phyloP scores from a whole-genome alignment of 35 echinoderm and acorn worm species.

The Holothuria glaberrima region DNA sequence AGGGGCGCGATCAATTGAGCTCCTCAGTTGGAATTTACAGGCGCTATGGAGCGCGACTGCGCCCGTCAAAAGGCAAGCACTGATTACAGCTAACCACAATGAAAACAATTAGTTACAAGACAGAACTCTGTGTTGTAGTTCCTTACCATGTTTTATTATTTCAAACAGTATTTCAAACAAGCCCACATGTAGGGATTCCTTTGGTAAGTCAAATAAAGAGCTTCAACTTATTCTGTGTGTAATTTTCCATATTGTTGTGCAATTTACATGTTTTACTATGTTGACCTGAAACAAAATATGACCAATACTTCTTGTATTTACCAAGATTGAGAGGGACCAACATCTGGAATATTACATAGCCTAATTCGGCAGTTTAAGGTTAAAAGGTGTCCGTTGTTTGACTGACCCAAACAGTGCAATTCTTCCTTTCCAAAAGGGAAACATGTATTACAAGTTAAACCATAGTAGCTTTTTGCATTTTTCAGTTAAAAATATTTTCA shows the following conservation, averaged over 20 bases:
- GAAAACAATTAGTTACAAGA: conserved; percentile 14
- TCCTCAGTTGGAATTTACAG: no score
- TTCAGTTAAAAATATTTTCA: background rate
- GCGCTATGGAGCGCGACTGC: background rate
- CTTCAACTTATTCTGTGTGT: background rate
- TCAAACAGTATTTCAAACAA: background rate
- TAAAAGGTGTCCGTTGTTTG: background rate
- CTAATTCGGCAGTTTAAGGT: background rate
- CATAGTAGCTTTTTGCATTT: no score
- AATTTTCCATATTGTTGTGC: conserved; percentile 1
- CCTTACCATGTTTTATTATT: conserved; percentile 3
- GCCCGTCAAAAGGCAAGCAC: background rate
- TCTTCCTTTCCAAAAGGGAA: background rate
- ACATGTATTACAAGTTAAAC: background rate
- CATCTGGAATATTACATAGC: conserved; percentile 1
- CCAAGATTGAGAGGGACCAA: background rate
- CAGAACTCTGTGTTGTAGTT: conserved; percentile 10
- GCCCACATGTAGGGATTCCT: background rate
- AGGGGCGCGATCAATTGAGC: no score
- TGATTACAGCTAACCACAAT: conserved; percentile 4
- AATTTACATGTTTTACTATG: background rate
- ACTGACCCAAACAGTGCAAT: conserved; percentile 6
- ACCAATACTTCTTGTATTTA: background rate
- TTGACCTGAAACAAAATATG: background rate
- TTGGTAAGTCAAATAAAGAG: background rate